Conservation (phyloP, 2,888 invertebrate species). For the Dyspetes luteomarginatus region DNA sequence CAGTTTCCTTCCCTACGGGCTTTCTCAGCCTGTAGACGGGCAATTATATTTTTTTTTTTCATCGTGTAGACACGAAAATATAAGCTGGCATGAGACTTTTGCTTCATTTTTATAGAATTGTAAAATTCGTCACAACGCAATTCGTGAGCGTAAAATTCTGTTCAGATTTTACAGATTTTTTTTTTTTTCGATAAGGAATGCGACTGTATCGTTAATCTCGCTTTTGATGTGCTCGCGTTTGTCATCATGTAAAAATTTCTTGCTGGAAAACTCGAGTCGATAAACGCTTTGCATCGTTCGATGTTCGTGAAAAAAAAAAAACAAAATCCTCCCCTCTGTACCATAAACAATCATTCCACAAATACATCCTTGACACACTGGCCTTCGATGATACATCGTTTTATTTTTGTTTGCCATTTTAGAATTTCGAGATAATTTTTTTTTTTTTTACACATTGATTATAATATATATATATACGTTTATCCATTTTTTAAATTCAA, state of each 20-base stretch:
- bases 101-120: conserved; percentile 13
- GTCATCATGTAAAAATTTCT: conserved; percentile 1
- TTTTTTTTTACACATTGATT: background rate
- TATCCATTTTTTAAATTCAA: background rate
- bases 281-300: conserved; percentile 50
- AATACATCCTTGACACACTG: conserved; percentile 34
- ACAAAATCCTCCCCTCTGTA: conserved; percentile 5
- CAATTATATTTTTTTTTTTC: too few species aligned
- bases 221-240: conserved; percentile 49
- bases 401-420: background rate
- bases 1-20: conserved; percentile 11
- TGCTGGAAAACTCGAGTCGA: background rate
- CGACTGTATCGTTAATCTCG: background rate
- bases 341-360: background rate
- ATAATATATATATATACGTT: conserved; percentile 5
- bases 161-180: conserved; percentile 1
- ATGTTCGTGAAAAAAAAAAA: conserved; percentile 47
- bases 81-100: conserved; percentile 39
- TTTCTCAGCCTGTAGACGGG: conserved; percentile 13
- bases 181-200: background rate
- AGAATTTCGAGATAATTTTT: background rate
- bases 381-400: background rate
- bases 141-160: too few species aligned
- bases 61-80: too few species aligned
- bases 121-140: background rate